Conservation (phyloP, 2,888 invertebrate genomes). For the Synanthedon formicaeformis region DNA sequence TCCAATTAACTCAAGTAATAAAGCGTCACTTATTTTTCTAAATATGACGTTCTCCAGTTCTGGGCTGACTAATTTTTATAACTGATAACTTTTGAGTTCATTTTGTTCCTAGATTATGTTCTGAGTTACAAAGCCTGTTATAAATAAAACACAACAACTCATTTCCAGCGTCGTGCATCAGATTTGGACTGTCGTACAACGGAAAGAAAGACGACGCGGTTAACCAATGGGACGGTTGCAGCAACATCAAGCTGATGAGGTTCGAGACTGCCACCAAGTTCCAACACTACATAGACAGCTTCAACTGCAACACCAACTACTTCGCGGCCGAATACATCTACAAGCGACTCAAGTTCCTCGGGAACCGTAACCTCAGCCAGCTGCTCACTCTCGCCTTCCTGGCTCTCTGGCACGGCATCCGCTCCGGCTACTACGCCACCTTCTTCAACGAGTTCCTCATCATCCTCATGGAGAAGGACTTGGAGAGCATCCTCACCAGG, state of each 20-base stretch:
- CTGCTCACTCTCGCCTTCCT: slow-evolving; percentile 85
- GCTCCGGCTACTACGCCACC: slow-evolving; percentile 92
- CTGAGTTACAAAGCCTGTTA: too few relatives aligned
- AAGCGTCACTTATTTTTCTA: too few relatives aligned
- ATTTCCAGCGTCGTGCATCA: slow-evolving; percentile 56
- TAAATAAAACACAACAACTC: too few relatives aligned
- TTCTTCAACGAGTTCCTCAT: slow-evolving; percentile 93
- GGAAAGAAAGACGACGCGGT: slow-evolving; percentile 62
- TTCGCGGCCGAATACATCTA: slow-evolving; percentile 96
- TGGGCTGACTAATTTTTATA: too few relatives aligned
- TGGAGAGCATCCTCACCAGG: slow-evolving; percentile 67
- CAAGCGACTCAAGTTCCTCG: slow-evolving; percentile 91
- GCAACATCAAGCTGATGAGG: slow-evolving; percentile 85
- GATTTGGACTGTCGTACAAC: slow-evolving; percentile 86
- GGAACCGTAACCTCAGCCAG: slow-evolving; percentile 86
- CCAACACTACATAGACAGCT: slow-evolving; percentile 89
- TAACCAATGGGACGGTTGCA: slow-evolving; percentile 86
- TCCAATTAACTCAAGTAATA: too few relatives aligned
- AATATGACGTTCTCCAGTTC: too few relatives aligned
- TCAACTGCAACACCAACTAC: slow-evolving; percentile 95
- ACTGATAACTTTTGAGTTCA: too few relatives aligned
- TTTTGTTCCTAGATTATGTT: too few relatives aligned
- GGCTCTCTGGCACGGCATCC: slow-evolving; percentile 96
- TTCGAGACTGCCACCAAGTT: slow-evolving; percentile 89
- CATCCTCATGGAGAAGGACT: slow-evolving; percentile 85